Evolutionary conservation across 2,797 vertebrate genomes (phyloP), one percentile per base, ranked within the genome.

Genomic region (Eurystomus glaucurus): DNA sequence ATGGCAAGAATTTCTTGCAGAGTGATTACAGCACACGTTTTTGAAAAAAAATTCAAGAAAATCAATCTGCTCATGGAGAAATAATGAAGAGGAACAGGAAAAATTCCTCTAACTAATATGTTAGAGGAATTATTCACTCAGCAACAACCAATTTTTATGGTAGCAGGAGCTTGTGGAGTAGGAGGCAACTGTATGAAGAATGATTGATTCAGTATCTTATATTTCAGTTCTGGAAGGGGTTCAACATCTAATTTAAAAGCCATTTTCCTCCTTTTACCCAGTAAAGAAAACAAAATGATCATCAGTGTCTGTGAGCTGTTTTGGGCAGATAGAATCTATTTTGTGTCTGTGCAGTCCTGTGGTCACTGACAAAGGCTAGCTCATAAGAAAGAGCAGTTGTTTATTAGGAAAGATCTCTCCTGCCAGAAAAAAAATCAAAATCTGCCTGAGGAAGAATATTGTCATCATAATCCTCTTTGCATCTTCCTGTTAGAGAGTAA

Each of bases 201-300:
- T 93, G 88, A 94, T 89, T 94, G 93, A 90, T 93, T 95, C 95
- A 77, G 71, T 89, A 82, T 87, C 88, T 96, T 90, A 52, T 74
- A 92, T 68, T 96, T 88, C 75, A 93, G 23, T 93, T 91, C 84
- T 97, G 93, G 86, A 96, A 95, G 41, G 51, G 51, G n/a, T 93
- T 92, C 85, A 95, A 86, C 71, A 91, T 90, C 85, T 96, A 83
- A 95, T 95, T 94, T 91, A 93, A 89, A 94, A 90, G 74, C 55
- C 45, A 88, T 86, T 79, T 91, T 93, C 64, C 74, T 93, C 23
- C 75, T 91, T 85, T 94, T 85, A 74, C 52, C 45, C 64, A 85
- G 74, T 68, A 89, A 93, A 90, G 75, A 74, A 91, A 93, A 80
- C 12, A 79, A 90, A 93, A 96, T 82, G 26, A 85, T 66, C 76